phyloP scores from a whole-genome alignment of 2,113 vertebrate species.

The Pluvialis apricaria region DNA sequence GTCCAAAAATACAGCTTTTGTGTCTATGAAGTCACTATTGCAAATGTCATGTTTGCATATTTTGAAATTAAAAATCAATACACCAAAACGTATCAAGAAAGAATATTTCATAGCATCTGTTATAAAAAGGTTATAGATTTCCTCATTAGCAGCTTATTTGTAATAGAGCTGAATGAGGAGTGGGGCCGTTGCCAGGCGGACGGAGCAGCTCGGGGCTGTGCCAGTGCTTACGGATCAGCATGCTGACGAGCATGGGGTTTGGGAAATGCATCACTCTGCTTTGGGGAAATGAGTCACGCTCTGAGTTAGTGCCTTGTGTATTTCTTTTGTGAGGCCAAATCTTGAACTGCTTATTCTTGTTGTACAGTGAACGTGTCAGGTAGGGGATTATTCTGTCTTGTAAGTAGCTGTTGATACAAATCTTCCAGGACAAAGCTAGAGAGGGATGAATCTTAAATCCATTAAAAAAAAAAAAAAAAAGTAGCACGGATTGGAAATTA shows the following conservation, averaged over 20 bases:
- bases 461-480: neutral
- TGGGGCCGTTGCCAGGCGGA: neutral
- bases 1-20: neutral
- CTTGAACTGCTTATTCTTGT: neutral
- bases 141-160: slow-evolving; percentile 16
- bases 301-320: rapidly evolving
- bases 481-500: neutral
- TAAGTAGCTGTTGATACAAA: neutral
- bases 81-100: neutral
- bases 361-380: neutral
- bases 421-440: neutral
- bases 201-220: rapidly evolving
- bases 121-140: slow-evolving; percentile 59
- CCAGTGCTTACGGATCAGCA: rapidly evolving
- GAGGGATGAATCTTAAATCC: neutral
- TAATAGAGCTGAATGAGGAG: neutral
- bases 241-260: rapidly evolving
- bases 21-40: neutral
- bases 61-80: slow-evolving; percentile 66
- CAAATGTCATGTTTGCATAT: slow-evolving; percentile 70
- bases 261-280: rapidly evolving
- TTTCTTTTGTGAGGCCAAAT: neutral
- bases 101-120: slow-evolving; percentile 4
- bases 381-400: neutral
- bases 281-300: rapidly evolving